Evolutionary conservation across 35 echinoderm and acorn worm species (phyloP), one percentile per base, ranked within the genome.

Genomic region (Lytechinus pictus): DNA sequence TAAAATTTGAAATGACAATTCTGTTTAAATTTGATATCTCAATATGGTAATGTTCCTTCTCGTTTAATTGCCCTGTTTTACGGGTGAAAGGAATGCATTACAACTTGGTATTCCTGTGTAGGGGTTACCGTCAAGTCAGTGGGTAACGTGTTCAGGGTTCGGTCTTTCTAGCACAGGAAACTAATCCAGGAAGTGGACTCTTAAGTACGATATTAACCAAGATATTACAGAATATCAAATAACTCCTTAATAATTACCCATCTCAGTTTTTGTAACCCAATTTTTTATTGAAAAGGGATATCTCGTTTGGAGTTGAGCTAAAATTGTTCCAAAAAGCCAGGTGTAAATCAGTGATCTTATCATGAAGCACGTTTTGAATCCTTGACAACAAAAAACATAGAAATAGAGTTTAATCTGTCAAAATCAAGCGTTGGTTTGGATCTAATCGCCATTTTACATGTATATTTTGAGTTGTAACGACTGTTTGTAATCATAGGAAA

Each of bases 111-210:
- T 79, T 79, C 21, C 19, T 79, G 66, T 79, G n/a, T 6, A 79
- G 19, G 66, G 66, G 66, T 79, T 79, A 79, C 19, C 66, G 7
- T 79, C 19, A 6, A 79, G 66, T 79, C 66, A 79, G 19, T 79
- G 7, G 66, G 66, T 79, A 79, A 79, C 2, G 19, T 79, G 66
- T 79, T 79, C 33, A 79, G 16, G 66, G 66, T 79, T 79, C 12
- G 66, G n/a, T 79, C 66, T 79, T 79, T 79, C 66, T 79, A 79
- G 66, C n/a, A 79, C 66, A 79, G 66, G 66, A 79, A 79, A 16
- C 66, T 79, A 16, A 79, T n/a, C n/a, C 66, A 79, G 66, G 66
- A 79, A 79, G n/a, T 79, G n/a, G 66, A 24, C n/a, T 7, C 66
- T 79, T 16, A 24, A 79, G n/a, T 79, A 79, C 19, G 19, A 24